These are phyloP conservation scores for Phoebastria nigripes DNA, from an alignment of 2,797 vertebrate species.

Conservation along the genomic window DNA sequence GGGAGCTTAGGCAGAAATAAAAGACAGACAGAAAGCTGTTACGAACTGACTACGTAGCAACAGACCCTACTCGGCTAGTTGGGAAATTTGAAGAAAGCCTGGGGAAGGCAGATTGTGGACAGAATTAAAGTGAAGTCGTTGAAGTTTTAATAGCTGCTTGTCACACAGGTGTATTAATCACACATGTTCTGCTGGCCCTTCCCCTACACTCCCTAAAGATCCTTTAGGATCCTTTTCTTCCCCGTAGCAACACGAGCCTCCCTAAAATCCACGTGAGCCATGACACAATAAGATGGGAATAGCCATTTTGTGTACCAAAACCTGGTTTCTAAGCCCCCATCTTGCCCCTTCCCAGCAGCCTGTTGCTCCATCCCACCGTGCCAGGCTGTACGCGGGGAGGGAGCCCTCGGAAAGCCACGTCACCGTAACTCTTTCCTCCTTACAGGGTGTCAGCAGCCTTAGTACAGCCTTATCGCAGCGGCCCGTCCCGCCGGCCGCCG, in stretches of 20 bases:
- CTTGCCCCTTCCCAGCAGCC: not conserved
- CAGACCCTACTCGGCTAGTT: not conserved
- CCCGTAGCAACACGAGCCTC: not conserved
- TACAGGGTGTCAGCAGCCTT: not conserved
- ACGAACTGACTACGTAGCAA: accelerated
- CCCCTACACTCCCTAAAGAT: not conserved
- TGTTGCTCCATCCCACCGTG: not conserved
- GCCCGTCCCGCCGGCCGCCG: not conserved
- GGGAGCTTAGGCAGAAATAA: not conserved
- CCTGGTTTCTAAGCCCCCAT: not conserved
- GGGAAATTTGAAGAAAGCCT: not conserved
- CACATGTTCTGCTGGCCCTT: accelerated
- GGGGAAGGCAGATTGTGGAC: not conserved
- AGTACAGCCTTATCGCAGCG: not conserved
- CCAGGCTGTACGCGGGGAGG: not conserved
- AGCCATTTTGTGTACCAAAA: not conserved
- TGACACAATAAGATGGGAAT: accelerated
- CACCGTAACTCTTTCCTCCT: not conserved
- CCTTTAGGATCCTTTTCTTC: not conserved
- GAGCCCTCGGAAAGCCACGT: constrained; percentile 15
- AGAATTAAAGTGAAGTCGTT: not conserved
- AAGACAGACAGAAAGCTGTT: not conserved
- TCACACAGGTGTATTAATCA: not conserved
- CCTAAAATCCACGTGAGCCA: not conserved
- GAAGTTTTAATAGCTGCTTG: not conserved